These are phyloP conservation scores for Platorchestia sp. DNA, from an alignment of 1,140 invertebrate genomes.

Conservation along the genomic window DNA sequence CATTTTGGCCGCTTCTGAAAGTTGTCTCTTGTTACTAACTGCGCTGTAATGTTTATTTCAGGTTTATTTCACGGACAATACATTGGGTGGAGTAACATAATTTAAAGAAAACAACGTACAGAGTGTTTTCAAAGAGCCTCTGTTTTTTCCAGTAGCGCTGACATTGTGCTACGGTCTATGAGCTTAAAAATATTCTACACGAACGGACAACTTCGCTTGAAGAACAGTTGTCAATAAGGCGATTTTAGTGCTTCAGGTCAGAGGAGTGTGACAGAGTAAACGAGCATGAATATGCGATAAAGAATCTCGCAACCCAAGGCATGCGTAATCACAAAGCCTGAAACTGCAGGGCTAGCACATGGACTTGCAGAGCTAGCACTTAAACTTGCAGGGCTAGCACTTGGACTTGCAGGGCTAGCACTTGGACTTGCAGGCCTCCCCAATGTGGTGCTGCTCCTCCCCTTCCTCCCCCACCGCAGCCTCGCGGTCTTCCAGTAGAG, in stretches of 20 bases:
- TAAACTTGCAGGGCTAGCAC: background rate
- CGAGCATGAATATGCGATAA: background rate
- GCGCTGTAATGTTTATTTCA: background rate
- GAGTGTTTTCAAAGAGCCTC: background rate
- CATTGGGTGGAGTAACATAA: background rate
- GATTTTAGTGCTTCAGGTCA: too few relatives aligned
- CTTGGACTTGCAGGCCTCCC: background rate
- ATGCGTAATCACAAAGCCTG: background rate
- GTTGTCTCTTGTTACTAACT: background rate
- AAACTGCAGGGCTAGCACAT: too few relatives aligned
- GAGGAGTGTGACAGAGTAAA: too few relatives aligned
- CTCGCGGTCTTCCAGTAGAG: background rate
- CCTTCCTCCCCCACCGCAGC: background rate
- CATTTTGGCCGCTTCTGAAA: background rate
- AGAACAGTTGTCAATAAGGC: too few relatives aligned
- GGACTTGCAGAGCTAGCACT: too few relatives aligned
- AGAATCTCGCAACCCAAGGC: background rate
- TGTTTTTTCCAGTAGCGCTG: too few relatives aligned
- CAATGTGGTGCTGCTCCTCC: background rate
- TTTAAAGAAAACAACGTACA: background rate
- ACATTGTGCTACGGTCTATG: too few relatives aligned
- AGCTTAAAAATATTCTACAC: too few relatives aligned
- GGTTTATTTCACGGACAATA: background rate
- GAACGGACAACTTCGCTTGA: too few relatives aligned
- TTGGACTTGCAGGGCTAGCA: background rate